A percentile compares a stretch with the other conserved stretches of the same genome.
phyloP scores from a whole-genome alignment of 2,888 invertebrate species.

The Agonopterix alstromeriana region DNA sequence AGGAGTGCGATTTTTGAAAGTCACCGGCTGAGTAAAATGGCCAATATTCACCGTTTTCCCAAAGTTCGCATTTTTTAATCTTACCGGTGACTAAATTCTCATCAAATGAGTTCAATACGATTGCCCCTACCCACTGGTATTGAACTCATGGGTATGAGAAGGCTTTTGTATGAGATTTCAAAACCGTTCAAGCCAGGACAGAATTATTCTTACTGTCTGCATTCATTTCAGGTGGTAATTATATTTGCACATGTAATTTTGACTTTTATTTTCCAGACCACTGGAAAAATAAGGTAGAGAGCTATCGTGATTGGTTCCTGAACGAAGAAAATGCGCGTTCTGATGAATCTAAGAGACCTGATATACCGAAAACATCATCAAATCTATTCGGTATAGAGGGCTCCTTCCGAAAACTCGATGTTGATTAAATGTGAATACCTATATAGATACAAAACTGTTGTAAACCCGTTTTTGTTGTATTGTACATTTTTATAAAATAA shows the following conservation, averaged over 20 bases:
- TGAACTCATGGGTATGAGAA: too few relatives aligned
- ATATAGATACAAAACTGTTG: neutral
- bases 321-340: constrained; percentile 57
- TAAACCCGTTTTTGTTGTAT: neutral
- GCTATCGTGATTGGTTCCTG: constrained; percentile 62
- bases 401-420: constrained; percentile 66
- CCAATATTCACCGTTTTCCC: too few relatives aligned
- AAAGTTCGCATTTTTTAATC: too few relatives aligned
- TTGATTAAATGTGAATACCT: constrained; percentile 51
- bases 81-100: too few relatives aligned
- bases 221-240: too few relatives aligned
- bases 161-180: too few relatives aligned
- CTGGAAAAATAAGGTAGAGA: constrained; percentile 65
- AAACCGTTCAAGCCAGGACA: too few relatives aligned
- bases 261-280: constrained; percentile 12
- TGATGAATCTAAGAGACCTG: constrained; percentile 69
- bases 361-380: constrained; percentile 44
- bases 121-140: too few relatives aligned
- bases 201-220: too few relatives aligned
- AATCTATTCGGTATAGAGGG: constrained; percentile 71
- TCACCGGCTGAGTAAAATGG: too few relatives aligned
- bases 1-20: too few relatives aligned
- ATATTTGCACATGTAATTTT: neutral
- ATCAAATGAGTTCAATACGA: too few relatives aligned
- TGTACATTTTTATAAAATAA: neutral